Evolutionary conservation across 2,888 invertebrate species (phyloP).

Genomic region (Cenopis cana): DNA sequence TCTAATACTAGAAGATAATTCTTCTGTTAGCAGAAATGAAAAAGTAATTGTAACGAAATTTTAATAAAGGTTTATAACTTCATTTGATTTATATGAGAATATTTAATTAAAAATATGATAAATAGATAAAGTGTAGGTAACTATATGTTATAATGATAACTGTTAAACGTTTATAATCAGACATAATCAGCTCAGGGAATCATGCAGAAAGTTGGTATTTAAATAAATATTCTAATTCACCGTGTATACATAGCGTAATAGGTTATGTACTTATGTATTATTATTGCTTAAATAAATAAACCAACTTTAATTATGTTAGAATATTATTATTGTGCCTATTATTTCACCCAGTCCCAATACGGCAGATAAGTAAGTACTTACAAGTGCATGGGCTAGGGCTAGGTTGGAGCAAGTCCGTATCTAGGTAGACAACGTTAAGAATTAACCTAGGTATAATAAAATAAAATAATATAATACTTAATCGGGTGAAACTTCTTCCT

Average conservation of each 20-base stretch:
- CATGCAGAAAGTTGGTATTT: constrained; percentile 25
- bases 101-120: not conserved
- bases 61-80: not conserved
- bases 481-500: too few relatives aligned
- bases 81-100: not conserved
- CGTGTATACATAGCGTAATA: constrained; percentile 42
- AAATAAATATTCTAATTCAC: constrained; percentile 38
- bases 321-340: constrained; percentile 39
- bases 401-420: not conserved
- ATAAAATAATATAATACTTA: too few relatives aligned
- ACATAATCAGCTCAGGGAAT: constrained; percentile 12
- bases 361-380: not conserved
- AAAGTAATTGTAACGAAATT: constrained; percentile 11
- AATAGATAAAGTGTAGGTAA: not conserved
- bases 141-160: constrained; percentile 10
- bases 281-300: constrained; percentile 44
- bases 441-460: too few relatives aligned
- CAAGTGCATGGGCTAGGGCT: too few relatives aligned
- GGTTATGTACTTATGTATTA: constrained; percentile 39
- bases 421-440: too few relatives aligned
- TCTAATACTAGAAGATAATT: not conserved
- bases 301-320: constrained; percentile 42
- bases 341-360: constrained; percentile 5
- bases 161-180: constrained; percentile 7
- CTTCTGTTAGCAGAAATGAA: not conserved